Evolutionary conservation across 2,888 invertebrate species (phyloP).

Genomic region (Cancer borealis): DNA sequence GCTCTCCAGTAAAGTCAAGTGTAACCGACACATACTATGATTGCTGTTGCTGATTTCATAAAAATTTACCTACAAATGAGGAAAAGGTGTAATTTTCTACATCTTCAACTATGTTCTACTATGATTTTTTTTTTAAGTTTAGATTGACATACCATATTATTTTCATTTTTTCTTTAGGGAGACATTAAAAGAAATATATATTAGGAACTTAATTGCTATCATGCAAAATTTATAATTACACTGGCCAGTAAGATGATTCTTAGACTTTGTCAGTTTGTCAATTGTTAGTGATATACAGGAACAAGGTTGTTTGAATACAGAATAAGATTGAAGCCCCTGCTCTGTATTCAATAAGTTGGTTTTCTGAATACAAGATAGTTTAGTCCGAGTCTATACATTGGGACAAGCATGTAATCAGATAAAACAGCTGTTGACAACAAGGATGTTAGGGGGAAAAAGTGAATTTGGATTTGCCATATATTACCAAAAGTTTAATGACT

Average conservation of each 20-base stretch:
- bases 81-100: not conserved
- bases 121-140: not conserved
- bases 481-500: too few species aligned
- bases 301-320: not conserved
- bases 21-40: not conserved
- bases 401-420: too few species aligned
- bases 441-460: too few species aligned
- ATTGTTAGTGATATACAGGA: not conserved
- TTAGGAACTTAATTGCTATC: not conserved
- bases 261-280: not conserved
- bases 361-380: not conserved
- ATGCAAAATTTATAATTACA: not conserved
- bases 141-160: not conserved
- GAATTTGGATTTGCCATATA: too few species aligned
- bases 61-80: not conserved
- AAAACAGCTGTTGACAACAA: too few species aligned
- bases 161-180: not conserved
- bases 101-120: too few species aligned
- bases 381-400: too few species aligned
- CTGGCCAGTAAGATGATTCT: not conserved
- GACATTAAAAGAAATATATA: not conserved
- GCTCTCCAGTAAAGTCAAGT: not conserved
- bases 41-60: not conserved
- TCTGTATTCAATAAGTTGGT: too few species aligned
- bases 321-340: too few species aligned